phyloP scores from a whole-genome alignment of 2,113 vertebrate species.

The western clawed frog (Xenopus tropicalis) region UCB_Xtro_10.0 CM004446.2:101446501-101447000 shows the following conservation, averaged over 20 bases:
- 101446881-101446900: no score
- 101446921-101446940: no score
- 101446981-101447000: no score
- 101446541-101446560: conserved; percentile 91
- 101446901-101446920: no score
- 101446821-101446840: conserved; percentile 69
- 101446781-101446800: conserved; percentile 86
- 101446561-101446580: conserved; percentile 85
- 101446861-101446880: background rate
- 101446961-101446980: no score
- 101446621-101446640: conserved; percentile 74
- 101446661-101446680: conserved; percentile 58
- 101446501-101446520: background rate
- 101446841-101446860: background rate
- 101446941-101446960: no score
- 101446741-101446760: conserved; percentile 86
- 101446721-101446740: conserved; percentile 77
- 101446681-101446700: conserved; percentile 63
- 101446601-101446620: conserved; percentile 81
- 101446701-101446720: conserved; percentile 79
- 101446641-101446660: conserved; percentile 66
- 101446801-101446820: conserved; percentile 87
- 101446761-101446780: conserved; percentile 76
- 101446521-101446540: conserved; percentile 10
- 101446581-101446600: conserved; percentile 68